Evolutionary conservation across 1,140 invertebrate species (phyloP).

Genomic region (Drosophila sucinea): DNA sequence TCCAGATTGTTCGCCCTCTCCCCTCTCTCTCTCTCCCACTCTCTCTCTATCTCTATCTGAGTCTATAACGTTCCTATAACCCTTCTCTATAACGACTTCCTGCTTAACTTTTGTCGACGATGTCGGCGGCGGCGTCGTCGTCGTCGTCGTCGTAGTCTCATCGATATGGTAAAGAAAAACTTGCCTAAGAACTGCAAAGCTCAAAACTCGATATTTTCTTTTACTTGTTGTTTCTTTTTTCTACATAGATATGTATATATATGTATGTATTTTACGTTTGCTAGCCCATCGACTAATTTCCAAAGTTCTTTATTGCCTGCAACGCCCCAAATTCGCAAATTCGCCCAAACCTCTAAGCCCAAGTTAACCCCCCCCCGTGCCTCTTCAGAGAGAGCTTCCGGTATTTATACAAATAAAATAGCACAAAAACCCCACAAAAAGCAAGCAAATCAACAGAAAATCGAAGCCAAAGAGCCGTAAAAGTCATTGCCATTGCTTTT

Average conservation of each 20-base stretch:
- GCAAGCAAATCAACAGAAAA: slow-evolving; percentile 78
- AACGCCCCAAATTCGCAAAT: slow-evolving; percentile 48
- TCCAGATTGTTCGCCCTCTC: slow-evolving; percentile 1
- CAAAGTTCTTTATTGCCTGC: slow-evolving; percentile 81
- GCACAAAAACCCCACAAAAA: slow-evolving; percentile 60
- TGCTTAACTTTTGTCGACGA: slow-evolving; percentile 61
- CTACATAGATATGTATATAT: no score
- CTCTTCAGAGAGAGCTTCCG: slow-evolving; percentile 61
- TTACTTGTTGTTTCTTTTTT: slow-evolving; percentile 11
- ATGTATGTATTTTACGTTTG: not conserved
- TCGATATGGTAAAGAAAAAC: slow-evolving; percentile 58
- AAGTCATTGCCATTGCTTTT: slow-evolving; percentile 65
- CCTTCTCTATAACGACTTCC: slow-evolving; percentile 67
- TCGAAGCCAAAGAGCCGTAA: slow-evolving; percentile 60
- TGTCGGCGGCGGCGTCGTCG: not conserved
- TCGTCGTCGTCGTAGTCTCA: slow-evolving; percentile 31
- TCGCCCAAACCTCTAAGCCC: slow-evolving; percentile 1
- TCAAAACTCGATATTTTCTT: slow-evolving; percentile 28
- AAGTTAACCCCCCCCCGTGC: not conserved
- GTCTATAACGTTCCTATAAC: not conserved
- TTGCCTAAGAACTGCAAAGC: slow-evolving; percentile 56
- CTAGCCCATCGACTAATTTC: slow-evolving; percentile 71
- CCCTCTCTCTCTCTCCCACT: not conserved
- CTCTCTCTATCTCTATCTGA: not conserved
- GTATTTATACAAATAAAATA: slow-evolving; percentile 82